Evolutionary conservation across 2,888 invertebrate species (phyloP).

Genomic region (Cylindroiulus punctatus): DNA sequence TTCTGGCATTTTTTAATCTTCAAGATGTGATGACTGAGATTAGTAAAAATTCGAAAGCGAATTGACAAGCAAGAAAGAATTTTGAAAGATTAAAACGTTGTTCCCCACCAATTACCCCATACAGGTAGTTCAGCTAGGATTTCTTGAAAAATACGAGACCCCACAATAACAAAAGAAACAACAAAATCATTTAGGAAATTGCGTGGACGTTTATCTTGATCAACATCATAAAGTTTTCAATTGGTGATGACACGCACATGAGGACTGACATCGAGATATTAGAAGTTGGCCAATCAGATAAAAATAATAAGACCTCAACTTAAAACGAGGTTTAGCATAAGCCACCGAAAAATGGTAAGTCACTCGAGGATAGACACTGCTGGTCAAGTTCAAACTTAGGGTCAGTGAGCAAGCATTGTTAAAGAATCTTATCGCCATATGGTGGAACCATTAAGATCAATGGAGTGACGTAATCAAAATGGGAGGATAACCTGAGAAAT

Average conservation of each 20-base stretch:
- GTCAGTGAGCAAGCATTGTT: background rate
- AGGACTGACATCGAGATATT: constrained; percentile 30
- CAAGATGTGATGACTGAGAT: constrained; percentile 39
- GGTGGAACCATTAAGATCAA: background rate
- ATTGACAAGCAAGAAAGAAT: constrained; percentile 43
- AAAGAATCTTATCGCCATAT: background rate
- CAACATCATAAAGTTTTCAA: constrained; percentile 16
- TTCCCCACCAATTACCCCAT: constrained; percentile 40
- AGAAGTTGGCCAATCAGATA: constrained; percentile 6
- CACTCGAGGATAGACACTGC: background rate
- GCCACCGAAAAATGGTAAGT: constrained; percentile 7
- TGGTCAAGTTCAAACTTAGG: background rate
- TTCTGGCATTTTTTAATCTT: background rate
- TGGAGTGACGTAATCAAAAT: background rate
- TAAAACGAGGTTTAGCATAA: constrained; percentile 12
- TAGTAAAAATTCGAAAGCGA: constrained; percentile 4
- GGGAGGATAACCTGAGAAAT: too few relatives aligned
- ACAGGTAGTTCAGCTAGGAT: constrained; percentile 24
- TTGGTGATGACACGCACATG: constrained; percentile 34
- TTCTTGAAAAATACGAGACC: constrained; percentile 33
- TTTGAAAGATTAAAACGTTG: constrained; percentile 34
- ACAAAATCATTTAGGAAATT: constrained; percentile 42
- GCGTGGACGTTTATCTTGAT: constrained; percentile 44
- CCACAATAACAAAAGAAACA: constrained; percentile 45
- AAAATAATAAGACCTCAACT: constrained; percentile 2